A percentile compares a stretch with the other conserved stretches of the same genome.
Conservation (phyloP, 2,113 vertebrate species). For the Osmerus eperlanus region DNA sequence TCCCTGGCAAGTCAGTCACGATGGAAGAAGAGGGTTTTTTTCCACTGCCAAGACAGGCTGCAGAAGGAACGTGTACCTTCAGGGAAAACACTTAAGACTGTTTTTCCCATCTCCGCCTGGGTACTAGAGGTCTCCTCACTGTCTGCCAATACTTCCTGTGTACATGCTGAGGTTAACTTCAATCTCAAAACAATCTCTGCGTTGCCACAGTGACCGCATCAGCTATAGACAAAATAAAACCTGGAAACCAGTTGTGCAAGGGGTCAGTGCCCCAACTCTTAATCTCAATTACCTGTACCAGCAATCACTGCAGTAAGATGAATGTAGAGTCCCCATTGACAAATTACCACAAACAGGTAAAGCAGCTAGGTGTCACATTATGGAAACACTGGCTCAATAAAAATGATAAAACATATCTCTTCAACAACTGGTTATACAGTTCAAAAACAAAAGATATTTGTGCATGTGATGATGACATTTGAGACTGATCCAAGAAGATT, state of each 20-base stretch:
- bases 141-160: constrained; percentile 34
- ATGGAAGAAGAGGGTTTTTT: background rate
- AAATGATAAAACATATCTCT: too few relatives aligned
- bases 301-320: background rate
- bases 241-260: background rate
- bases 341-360: background rate
- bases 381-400: background rate
- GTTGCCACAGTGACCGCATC: constrained; percentile 12
- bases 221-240: constrained; percentile 20
- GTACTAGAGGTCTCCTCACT: constrained; percentile 23
- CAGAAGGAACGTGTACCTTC: constrained; percentile 27
- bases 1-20: background rate
- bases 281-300: background rate
- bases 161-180: constrained; percentile 19
- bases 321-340: too few relatives aligned
- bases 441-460: too few relatives aligned
- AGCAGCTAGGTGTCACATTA: background rate
- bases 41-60: background rate
- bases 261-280: background rate
- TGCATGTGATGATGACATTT: too few relatives aligned
- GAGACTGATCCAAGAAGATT: too few relatives aligned
- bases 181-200: constrained; percentile 27
- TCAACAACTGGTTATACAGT: too few relatives aligned
- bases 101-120: constrained; percentile 31
- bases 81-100: constrained; percentile 41